Evolutionary conservation across 2,797 vertebrate species (phyloP).

Genomic region (Sebastes kiyomatsui): DNA sequence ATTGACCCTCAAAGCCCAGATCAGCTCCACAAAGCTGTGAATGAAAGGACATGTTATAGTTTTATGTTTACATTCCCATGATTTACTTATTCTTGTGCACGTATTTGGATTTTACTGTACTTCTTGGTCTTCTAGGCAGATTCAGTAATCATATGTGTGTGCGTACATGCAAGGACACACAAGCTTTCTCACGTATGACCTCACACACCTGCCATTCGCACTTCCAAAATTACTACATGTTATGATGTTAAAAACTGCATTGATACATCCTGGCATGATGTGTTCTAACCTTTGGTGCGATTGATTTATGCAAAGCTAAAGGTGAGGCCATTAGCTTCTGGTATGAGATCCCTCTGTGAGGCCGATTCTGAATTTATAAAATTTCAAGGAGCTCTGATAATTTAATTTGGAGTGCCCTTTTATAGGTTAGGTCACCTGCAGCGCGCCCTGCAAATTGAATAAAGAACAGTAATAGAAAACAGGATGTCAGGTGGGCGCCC

Average conservation of each 20-base stretch:
- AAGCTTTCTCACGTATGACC: slow-evolving; percentile 33
- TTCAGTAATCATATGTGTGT: background rate
- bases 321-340: slow-evolving; percentile 83
- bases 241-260: slow-evolving; percentile 72
- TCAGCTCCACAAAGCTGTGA: background rate
- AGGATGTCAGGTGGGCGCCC: slow-evolving; percentile 84
- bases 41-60: background rate
- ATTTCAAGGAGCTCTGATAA: slow-evolving; percentile 87
- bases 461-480: slow-evolving; percentile 86
- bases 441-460: slow-evolving; percentile 88
- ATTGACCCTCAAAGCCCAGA: background rate
- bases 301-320: slow-evolving; percentile 85
- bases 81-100: background rate
- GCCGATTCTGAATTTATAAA: slow-evolving; percentile 85
- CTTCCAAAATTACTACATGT: slow-evolving; percentile 53
- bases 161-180: background rate
- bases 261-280: slow-evolving; percentile 75
- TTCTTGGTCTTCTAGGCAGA: background rate
- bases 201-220: slow-evolving; percentile 55
- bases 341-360: slow-evolving; percentile 76
- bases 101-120: background rate
- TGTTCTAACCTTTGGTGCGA: slow-evolving; percentile 81
- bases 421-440: slow-evolving; percentile 89
- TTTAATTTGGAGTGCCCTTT: slow-evolving; percentile 89
- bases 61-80: background rate